These are phyloP conservation scores for Calonectris borealis DNA, from an alignment of 2,113 vertebrate genomes.

Conservation along the genomic window DNA sequence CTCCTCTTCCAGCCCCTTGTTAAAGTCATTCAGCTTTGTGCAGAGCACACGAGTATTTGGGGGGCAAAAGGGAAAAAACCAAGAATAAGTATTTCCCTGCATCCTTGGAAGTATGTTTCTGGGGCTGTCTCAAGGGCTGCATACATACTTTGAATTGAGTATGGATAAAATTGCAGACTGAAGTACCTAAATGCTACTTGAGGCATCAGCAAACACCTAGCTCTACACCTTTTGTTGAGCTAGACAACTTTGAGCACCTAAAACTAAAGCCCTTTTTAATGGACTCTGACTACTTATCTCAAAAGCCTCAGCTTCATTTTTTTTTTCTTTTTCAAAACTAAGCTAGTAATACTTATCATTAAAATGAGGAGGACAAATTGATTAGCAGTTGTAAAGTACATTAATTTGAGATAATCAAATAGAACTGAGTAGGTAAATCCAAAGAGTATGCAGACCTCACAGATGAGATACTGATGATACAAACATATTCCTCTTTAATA, in stretches of 20 bases:
- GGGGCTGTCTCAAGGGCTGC: not conserved
- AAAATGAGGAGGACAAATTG: not conserved
- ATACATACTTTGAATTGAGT: not conserved
- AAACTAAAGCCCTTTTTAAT: not conserved
- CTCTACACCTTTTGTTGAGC: not conserved
- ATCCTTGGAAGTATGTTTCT: not conserved
- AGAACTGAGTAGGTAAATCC: not conserved
- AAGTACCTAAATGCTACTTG: not conserved
- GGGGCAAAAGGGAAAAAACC: not conserved
- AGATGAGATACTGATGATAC: not conserved
- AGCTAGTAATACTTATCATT: not conserved
- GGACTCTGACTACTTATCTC: not conserved
- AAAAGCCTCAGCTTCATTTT: not conserved
- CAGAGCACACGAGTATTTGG: rapidly evolving
- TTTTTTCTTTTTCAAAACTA: not conserved
- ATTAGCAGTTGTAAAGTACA: not conserved
- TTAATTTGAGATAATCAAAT: not conserved
- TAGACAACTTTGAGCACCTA: not conserved
- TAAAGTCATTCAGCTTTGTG: not conserved
- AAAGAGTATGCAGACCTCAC: not conserved
- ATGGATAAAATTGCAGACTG: not conserved
- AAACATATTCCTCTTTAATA: constrained; percentile 5
- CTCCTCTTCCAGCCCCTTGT: not conserved
- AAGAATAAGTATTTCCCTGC: not conserved
- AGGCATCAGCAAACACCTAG: not conserved